Evolutionary conservation across 2,888 invertebrate genomes (phyloP), one percentile per base, ranked within the genome.

Genomic region (Chymomyza caudatula): DNA sequence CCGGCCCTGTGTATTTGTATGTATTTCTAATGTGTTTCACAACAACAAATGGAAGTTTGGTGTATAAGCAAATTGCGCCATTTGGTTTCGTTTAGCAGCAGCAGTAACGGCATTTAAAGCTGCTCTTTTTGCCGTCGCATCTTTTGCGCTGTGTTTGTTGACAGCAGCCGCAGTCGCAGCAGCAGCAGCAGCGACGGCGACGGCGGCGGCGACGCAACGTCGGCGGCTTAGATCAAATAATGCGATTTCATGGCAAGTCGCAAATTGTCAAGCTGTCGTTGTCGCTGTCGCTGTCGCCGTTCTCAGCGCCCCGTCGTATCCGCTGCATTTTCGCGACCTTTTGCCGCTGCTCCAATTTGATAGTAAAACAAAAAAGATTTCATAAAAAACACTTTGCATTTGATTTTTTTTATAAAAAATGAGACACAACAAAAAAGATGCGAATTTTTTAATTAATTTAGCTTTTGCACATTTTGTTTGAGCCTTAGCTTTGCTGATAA

Each of bases 161-260:
- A 37, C 29, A 23, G 51, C 29, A 19, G 42, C 17, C 37, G 20
- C n/a, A 17, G 22, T 4, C 17, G 22, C 19, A 43, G 42, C 17
- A 42, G 20, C n/a, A 17, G 22, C 5, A 22, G 22, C 19, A 43
- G 54, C 25, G 43, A 20, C 62, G 29, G 56, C 25, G n/a, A 44
- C 23, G 19, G 37, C 54, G 37, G 20, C 47, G 59, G 37, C 23
- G 19, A 29, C 51, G 53, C 52, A 11, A 44, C 60, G 66, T 51
- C 73, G 77, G 79, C 88, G 88, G 88, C 86, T 76, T 67, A 88
- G 88, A 88, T 88, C 88, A 88, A 88, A 88, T 77, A 77, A 77
- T 87, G 83, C 86, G 87, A 88, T 88, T 88, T 88, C 87, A 88
- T 88, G 88, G 66, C 81, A 88, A 87, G 88, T 88, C 85, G 84